phyloP scores from a whole-genome alignment of 1,140 invertebrate species.

The Trachymyrmex septentrionalis region DNA sequence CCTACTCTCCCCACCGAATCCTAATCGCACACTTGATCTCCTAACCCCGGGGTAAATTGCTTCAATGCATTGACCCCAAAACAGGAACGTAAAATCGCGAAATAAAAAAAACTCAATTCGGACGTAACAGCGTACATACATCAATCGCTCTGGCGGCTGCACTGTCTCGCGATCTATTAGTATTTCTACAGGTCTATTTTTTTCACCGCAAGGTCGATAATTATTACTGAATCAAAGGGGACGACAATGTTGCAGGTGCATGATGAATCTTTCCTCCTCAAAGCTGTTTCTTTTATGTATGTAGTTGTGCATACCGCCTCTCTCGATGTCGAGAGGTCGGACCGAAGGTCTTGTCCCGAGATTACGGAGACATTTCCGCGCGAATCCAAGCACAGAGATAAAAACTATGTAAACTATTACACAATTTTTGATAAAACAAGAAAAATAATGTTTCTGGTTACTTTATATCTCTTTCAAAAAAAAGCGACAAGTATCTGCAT shows the following conservation, averaged over 20 bases:
- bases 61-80: no score
- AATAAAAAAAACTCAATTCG: no score
- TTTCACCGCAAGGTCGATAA: constrained; percentile 63
- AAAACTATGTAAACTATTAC: background rate
- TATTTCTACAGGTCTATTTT: background rate
- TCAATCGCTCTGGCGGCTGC: background rate
- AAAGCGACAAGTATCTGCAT: no score
- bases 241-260: constrained; percentile 43
- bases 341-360: constrained; percentile 44
- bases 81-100: no score
- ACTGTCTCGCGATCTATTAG: constrained; percentile 53
- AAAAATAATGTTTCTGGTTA: background rate
- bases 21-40: no score
- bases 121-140: constrained; percentile 4
- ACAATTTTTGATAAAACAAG: background rate
- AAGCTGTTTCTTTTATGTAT: constrained; percentile 44
- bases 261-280: constrained; percentile 11
- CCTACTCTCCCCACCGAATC: no score
- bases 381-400: constrained; percentile 66
- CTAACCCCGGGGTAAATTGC: no score
- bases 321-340: constrained; percentile 68
- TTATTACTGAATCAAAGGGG: constrained; percentile 71
- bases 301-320: constrained; percentile 25
- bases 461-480: no score
- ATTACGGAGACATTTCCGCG: constrained; percentile 64